Conservation (phyloP, 2,797 vertebrate genomes). For the Thalassophryne amazonica region DNA sequence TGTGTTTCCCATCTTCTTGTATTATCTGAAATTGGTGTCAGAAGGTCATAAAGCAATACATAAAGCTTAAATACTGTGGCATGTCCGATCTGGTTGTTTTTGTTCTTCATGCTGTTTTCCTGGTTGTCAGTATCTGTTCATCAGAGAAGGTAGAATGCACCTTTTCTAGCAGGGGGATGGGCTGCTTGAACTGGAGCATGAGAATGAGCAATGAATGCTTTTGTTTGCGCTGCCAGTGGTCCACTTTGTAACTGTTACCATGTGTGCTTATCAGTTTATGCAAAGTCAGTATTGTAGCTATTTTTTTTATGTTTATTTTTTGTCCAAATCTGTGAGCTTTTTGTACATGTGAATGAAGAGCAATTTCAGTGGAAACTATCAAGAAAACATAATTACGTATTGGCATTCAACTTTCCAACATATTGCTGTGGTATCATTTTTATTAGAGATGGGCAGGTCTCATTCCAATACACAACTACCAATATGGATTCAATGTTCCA, state of each 20-base stretch:
- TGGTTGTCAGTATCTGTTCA: constrained; percentile 49
- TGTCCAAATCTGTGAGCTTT: no score
- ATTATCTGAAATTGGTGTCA: constrained; percentile 23
- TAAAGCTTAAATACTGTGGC: constrained; percentile 8
- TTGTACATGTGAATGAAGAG: no score
- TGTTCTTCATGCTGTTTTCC: constrained; percentile 19
- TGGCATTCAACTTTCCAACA: no score
- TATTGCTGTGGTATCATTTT: no score
- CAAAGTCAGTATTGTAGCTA: no score
- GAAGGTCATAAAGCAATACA: constrained; percentile 12
- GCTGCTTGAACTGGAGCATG: constrained; percentile 20
- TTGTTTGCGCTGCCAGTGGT: constrained; percentile 43
- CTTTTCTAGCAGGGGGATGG: constrained; percentile 40
- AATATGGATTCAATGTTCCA: no score
- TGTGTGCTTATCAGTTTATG: constrained; percentile 8
- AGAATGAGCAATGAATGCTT: constrained; percentile 55
- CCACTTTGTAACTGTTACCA: constrained; percentile 3
- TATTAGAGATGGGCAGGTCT: no score
- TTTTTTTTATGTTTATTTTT: no score
- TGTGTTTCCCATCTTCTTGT: constrained; percentile 4
- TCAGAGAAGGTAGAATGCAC: constrained; percentile 58
- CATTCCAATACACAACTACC: no score
- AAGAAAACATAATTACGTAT: no score
- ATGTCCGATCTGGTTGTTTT: constrained; percentile 31
- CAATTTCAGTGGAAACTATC: no score